Evolutionary conservation across 2,888 invertebrate genomes (phyloP), one percentile per base, ranked within the genome.

Genomic region (Ophraella communa): DNA sequence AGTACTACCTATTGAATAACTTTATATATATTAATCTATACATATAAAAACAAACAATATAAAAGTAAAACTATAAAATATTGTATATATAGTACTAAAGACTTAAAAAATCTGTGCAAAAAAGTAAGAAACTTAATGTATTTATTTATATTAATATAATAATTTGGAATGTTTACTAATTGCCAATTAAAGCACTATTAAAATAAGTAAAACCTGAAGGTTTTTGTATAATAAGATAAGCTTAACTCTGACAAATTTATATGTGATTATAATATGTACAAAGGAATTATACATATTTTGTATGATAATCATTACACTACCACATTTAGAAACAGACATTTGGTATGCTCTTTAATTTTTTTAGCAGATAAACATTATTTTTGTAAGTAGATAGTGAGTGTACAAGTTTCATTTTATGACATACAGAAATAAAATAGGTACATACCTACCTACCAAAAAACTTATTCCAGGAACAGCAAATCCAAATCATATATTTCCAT

Each of bases 391-490:
- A 17, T 7, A 17, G 14, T 2, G 17, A 5, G 17, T 7, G 2
- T 14, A 35, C 4, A 35, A 35, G 1, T 14, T 35, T 3, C 35
- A n/a, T 39, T 39, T 39, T 39, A 30, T 17, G 14, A 4, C 5
- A 57, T 57, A 18, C 20, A 30, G n/a, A 21, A 27, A 27, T 24
- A 24, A 49, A 24, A 17, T 27, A 49, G 14, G 14, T 49, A 49
- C 49, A 20, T 55, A 68, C 63, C 65, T 55, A 68, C 63, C 65
- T 68, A 68, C 68, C 68, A 54, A 65, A 65, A 64, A 52, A 53
- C 66, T 65, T 77, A 70, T 59, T 64, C 57, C 59, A 61, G 66
- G 60, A 66, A 63, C 47, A 65, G 55, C 67, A 65, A 68, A 62
- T 66, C 55, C 67, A 65, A 68, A 62, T 67, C 57, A 64, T 44